phyloP scores from a whole-genome alignment of 2,888 invertebrate genomes.

The Andrena bicolor region DNA sequence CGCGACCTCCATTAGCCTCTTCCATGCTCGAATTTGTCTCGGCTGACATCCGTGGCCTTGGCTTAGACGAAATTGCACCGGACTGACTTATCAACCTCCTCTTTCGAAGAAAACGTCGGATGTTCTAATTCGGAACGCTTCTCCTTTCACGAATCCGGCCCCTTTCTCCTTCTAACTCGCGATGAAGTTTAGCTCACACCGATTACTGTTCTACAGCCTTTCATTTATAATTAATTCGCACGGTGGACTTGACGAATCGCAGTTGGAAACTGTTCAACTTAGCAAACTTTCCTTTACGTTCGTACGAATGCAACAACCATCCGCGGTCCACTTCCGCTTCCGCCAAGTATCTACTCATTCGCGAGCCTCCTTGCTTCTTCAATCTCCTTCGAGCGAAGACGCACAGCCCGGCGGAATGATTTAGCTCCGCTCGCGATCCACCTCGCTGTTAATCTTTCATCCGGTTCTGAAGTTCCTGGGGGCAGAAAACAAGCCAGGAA shows the following conservation, averaged over 20 bases:
- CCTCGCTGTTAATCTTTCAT: slow-evolving; percentile 6
- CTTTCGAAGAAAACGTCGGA: slow-evolving; percentile 20
- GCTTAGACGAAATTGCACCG: slow-evolving; percentile 22
- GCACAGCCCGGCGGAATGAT: background rate
- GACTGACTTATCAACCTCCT: slow-evolving; percentile 33
- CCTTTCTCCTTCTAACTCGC: background rate
- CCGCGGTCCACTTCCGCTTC: slow-evolving; percentile 3
- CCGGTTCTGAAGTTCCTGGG: background rate
- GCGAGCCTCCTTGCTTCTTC: background rate
- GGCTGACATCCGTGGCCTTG: slow-evolving; percentile 56
- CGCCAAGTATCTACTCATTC: slow-evolving; percentile 1
- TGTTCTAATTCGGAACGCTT: slow-evolving; percentile 17
- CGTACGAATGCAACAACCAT: background rate
- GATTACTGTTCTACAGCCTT: background rate
- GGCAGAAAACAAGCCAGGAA: background rate
- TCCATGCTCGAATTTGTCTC: slow-evolving; percentile 57
- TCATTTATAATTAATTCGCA: background rate
- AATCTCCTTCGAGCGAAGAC: background rate
- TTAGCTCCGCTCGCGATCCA: background rate
- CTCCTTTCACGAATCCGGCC: background rate
- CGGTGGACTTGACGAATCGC: background rate
- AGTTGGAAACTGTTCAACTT: background rate
- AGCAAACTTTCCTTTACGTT: too few species aligned
- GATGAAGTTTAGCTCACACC: background rate
- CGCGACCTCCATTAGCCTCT: slow-evolving; percentile 56